phyloP scores from a whole-genome alignment of 2,113 vertebrate species.

The Mellivora capensis region DNA sequence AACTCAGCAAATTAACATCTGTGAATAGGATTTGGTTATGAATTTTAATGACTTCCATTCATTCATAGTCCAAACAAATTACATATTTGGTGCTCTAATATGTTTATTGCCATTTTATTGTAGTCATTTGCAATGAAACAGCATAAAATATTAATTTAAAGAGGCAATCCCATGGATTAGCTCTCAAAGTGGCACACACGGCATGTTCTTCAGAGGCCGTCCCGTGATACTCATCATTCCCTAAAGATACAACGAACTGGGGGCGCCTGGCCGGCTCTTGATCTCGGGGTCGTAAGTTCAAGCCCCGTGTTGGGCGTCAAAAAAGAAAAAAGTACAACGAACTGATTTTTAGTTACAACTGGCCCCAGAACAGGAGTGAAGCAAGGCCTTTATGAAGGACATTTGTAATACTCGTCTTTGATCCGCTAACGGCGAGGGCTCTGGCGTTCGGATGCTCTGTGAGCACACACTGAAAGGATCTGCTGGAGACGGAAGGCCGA shows the following conservation, averaged over 20 bases:
- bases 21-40: conserved; percentile 26
- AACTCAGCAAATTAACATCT: conserved; percentile 13
- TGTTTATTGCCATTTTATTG: conserved; percentile 56
- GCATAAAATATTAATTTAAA: conserved; percentile 50
- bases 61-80: conserved; percentile 55
- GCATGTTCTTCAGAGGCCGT: neutral
- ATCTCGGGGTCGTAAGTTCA: neutral
- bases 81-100: conserved; percentile 26
- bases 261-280: neutral
- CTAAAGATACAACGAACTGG: neutral
- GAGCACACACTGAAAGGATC: rapidly evolving
- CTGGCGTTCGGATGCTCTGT: neutral
- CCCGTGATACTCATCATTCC: rapidly evolving
- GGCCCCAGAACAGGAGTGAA: neutral
- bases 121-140: neutral
- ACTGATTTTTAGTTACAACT: neutral
- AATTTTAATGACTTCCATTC: conserved; percentile 67
- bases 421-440: too few relatives aligned
- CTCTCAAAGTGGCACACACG: neutral
- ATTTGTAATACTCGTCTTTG: rapidly evolving
- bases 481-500: rapidly evolving
- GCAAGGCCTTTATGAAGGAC: neutral
- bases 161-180: neutral
- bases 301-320: rapidly evolving
- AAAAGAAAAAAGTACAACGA: neutral